These are phyloP conservation scores for Ennomos fuscantarius DNA, from an alignment of 2,888 invertebrate genomes.

Conservation along the genomic window DNA sequence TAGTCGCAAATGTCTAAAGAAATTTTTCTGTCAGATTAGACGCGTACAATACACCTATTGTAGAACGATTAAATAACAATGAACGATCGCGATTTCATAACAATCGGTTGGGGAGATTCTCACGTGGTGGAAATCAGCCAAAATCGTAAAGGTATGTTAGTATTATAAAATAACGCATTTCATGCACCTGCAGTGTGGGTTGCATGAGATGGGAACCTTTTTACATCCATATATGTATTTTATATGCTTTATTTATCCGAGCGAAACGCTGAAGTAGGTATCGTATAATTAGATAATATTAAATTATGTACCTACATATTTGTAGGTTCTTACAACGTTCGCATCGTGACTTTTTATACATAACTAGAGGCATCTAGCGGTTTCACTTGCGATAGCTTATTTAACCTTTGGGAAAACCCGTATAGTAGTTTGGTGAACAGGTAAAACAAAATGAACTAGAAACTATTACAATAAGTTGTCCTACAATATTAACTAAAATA, in stretches of 20 bases:
- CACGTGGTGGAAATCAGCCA: conserved; percentile 64
- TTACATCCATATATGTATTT: conserved; percentile 12
- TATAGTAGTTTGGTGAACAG: too few relatives aligned
- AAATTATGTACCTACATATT: too few relatives aligned
- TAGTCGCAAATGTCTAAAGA: conserved; percentile 29
- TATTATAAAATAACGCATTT: conserved; percentile 31
- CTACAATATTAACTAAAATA: too few relatives aligned
- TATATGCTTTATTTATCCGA: not conserved
- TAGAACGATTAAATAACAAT: conserved; percentile 72
- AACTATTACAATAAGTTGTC: too few relatives aligned
- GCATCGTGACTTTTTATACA: too few relatives aligned
- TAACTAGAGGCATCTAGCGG: too few relatives aligned
- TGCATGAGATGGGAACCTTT: conserved; percentile 33
- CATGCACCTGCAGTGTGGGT: conserved; percentile 53
- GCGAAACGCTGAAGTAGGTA: too few relatives aligned
- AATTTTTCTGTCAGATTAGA: conserved; percentile 53
- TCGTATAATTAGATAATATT: too few relatives aligned
- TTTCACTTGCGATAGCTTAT: too few relatives aligned
- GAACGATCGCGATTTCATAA: conserved; percentile 71
- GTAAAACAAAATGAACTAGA: too few relatives aligned
- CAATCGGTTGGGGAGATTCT: conserved; percentile 71
- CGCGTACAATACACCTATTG: conserved; percentile 70
- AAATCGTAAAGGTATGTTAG: conserved; percentile 44
- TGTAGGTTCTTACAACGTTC: too few relatives aligned
- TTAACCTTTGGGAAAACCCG: too few relatives aligned